Base-by-base conservation (phyloP, 2,113 vertebrate genomes). In the Anthoscopus minutus region DNA sequence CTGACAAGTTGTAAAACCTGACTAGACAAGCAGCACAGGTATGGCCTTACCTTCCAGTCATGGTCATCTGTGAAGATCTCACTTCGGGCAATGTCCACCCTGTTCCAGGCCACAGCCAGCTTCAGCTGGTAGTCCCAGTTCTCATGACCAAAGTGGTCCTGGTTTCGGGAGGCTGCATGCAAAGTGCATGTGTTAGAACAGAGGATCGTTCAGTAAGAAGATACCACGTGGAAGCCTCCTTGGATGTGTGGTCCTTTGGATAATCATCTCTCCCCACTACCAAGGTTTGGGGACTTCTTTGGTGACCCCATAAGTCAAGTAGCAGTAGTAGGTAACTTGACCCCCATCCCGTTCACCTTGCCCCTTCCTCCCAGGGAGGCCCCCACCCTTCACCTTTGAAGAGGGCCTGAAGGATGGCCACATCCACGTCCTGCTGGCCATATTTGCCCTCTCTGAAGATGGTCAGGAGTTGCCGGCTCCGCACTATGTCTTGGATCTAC, bases 401-500 rank as follows among this genome's bases (percentile, higher is more conserved):
- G 51, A 99, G 96, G 6, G 99, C 99, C 87, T 99, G 98, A 28
- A 99, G 98, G 94, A 99, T 99, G 74, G 99, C 99, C 80, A 99
- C 98, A 15, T 99, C 99, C 96, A 99, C 95, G 0, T 99, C 99
- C 53, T 98, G 97, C 27, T 98, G 98, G 50, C 97, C 98, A 0
- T 98, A 98, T 86, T 98, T 98, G 27, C 98, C 98, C 42, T 98
- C 98, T 76, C 97, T 97, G 97, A 99, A 99, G 51, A 99, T 87
- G 2, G 99, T 99, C 94, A 99, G 97, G 89, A 99, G 97, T 60
- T 99, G 98, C 42, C 88, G 96, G 93, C 97, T 98, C 76, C 98
- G 96, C 84, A 99, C 98, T 5, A 99, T 99, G 95, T 99, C 99
- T 70, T 99, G 99, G 95, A 99, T 99, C 99, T 99, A 95, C 54